phyloP scores from a whole-genome alignment of 2,113 vertebrate species.

The Vicugna pacos region DNA sequence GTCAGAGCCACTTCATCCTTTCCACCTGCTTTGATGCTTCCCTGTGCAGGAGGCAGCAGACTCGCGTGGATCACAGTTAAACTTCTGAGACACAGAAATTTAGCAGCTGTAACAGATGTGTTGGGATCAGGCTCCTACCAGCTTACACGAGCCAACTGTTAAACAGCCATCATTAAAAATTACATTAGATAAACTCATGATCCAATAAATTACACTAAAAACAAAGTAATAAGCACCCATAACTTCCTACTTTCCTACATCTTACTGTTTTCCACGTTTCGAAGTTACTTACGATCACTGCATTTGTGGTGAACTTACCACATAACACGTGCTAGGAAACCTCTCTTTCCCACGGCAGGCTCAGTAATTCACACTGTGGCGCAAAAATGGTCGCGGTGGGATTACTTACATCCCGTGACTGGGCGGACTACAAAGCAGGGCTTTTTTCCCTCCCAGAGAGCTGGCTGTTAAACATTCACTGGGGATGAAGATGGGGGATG shows the following conservation, averaged over 20 bases:
- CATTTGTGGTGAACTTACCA: no score
- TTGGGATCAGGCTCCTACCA: not conserved
- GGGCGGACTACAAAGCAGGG: not conserved
- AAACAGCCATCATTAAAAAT: not conserved
- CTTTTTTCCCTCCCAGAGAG: no score
- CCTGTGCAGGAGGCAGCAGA: not conserved
- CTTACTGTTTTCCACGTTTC: not conserved
- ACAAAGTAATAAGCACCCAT: not conserved
- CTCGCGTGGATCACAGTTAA: not conserved
- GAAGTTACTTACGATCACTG: not conserved
- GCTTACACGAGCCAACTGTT: not conserved
- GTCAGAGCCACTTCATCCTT: not conserved
- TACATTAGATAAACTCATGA: not conserved
- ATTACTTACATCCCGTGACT: not conserved
- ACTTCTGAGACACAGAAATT: not conserved
- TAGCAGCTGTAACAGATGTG: not conserved
- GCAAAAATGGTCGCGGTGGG: accelerated
- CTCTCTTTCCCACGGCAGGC: not conserved
- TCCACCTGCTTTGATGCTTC: not conserved
- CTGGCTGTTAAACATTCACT: not conserved
- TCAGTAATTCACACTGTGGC: no score
- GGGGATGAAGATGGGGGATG: not conserved
- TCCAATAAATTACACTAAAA: not conserved
- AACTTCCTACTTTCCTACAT: not conserved
- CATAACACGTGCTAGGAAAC: accelerated